Conservation (phyloP, 2,888 invertebrate genomes). For the Nymphalis polychloros region DNA sequence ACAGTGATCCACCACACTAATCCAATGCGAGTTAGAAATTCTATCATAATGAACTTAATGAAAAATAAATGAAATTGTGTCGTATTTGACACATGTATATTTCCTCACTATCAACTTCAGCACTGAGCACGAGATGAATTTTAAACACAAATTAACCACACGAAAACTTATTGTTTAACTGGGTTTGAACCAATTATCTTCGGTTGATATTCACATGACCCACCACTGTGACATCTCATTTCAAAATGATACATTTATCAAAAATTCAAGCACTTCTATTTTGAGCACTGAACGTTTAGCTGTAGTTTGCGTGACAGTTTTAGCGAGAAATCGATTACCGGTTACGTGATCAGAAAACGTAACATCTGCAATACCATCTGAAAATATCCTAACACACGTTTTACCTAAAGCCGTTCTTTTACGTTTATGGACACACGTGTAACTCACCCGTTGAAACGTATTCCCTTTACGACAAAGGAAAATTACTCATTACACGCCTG, state of each 20-base stretch:
- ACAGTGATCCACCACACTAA: no score
- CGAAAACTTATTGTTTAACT: no score
- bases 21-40: no score
- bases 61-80: no score
- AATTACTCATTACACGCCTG: slow-evolving; percentile 63
- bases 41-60: no score
- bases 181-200: no score
- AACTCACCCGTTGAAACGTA: slow-evolving; percentile 43
- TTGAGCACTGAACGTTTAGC: neutral
- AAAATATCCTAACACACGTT: slow-evolving; percentile 11
- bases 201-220: no score
- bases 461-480: slow-evolving; percentile 52
- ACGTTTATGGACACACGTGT: slow-evolving; percentile 15
- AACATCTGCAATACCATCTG: neutral
- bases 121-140: no score
- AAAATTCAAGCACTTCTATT: neutral
- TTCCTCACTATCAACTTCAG: no score
- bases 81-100: no score
- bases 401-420: slow-evolving; percentile 8
- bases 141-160: no score
- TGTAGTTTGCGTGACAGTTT: neutral
- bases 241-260: neutral
- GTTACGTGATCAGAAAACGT: slow-evolving; percentile 12
- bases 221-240: neutral
- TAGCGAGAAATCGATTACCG: slow-evolving; percentile 15